Evolutionary conservation across 2,797 vertebrate genomes (phyloP).

Genomic region (Lacerta agilis): DNA sequence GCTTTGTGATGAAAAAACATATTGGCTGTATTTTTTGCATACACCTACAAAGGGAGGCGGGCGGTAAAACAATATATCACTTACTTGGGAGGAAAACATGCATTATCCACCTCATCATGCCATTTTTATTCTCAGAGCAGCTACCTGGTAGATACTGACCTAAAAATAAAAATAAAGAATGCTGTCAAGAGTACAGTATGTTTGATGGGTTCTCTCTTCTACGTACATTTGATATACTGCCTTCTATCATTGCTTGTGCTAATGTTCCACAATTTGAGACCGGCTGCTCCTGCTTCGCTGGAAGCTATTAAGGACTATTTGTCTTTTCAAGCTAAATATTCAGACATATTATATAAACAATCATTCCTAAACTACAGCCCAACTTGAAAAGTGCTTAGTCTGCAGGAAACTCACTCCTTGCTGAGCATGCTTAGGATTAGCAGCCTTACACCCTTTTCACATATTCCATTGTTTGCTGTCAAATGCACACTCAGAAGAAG

Average conservation of each 20-base stretch:
- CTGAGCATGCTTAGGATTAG: neutral
- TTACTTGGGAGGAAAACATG: neutral
- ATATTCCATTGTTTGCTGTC: neutral
- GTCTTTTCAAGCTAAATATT: neutral
- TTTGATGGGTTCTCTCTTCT: neutral
- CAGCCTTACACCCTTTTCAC: neutral
- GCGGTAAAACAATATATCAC: neutral
- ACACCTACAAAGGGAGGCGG: neutral
- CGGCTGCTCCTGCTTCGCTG: slow-evolving; percentile 2
- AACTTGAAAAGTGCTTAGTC: neutral
- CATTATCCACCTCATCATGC: neutral
- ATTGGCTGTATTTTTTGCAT: neutral
- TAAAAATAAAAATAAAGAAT: slow-evolving; percentile 13
- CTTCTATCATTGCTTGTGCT: neutral
- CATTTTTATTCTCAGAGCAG: slow-evolving; percentile 23
- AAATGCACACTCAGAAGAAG: neutral
- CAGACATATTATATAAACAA: neutral
- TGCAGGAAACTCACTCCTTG: neutral
- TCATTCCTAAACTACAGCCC: neutral
- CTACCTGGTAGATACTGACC: slow-evolving; percentile 12
- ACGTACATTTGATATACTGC: neutral
- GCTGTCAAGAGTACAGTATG: neutral
- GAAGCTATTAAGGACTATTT: neutral
- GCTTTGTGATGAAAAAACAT: neutral
- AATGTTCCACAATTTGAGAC: neutral